Evolutionary conservation across 2,113 vertebrate species (phyloP).

Genomic region (Parotia lawesii): DNA sequence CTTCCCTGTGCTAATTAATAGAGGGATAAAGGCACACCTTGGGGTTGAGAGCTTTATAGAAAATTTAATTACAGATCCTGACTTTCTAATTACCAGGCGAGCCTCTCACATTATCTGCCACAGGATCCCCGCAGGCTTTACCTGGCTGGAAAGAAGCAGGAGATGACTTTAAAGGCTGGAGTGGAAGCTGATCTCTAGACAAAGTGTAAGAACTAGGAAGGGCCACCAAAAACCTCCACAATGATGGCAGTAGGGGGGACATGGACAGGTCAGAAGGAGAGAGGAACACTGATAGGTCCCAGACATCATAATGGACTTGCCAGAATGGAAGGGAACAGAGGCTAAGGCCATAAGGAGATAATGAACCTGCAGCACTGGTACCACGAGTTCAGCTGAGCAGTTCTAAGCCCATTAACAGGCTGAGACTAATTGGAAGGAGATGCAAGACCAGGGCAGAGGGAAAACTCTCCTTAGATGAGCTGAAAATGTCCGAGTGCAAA

Average conservation of each 20-base stretch:
- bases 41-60: conserved; percentile 16
- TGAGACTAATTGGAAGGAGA: neutral
- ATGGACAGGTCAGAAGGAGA: neutral
- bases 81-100: neutral
- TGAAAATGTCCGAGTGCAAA: neutral
- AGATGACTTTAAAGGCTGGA: neutral
- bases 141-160: neutral
- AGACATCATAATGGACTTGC: neutral
- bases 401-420: neutral
- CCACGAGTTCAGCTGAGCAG: neutral
- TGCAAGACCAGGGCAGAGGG: neutral
- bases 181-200: neutral
- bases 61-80: conserved; percentile 63
- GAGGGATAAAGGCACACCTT: neutral
- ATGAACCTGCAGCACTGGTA: neutral
- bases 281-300: neutral
- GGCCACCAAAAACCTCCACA: neutral
- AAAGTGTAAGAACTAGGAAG: neutral
- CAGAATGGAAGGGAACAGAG: neutral
- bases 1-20: conserved; percentile 15
- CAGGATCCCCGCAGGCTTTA: neutral
- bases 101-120: conserved; percentile 9
- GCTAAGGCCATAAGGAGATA: neutral
- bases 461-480: neutral
- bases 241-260: neutral